Evolutionary conservation across 1,140 invertebrate genomes (phyloP).

Genomic region (Orussus abietinus): DNA sequence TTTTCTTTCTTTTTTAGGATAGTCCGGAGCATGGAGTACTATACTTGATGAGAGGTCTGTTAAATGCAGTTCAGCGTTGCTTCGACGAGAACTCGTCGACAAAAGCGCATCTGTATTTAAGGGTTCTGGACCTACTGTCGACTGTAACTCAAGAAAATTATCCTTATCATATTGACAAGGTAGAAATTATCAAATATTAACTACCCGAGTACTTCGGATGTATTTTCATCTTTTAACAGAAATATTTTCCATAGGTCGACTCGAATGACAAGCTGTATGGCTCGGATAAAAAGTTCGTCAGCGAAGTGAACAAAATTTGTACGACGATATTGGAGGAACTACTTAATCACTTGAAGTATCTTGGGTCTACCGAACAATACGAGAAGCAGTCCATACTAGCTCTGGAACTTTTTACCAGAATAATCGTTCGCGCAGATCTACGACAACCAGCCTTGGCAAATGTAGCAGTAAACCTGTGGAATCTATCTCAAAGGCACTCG

Average conservation of each 20-base stretch:
- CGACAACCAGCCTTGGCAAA: no score
- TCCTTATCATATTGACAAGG: conserved; percentile 78
- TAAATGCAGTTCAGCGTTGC: conserved; percentile 71
- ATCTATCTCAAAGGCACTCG: no score
- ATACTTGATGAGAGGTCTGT: conserved; percentile 69
- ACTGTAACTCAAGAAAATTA: conserved; percentile 73
- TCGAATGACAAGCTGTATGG: conserved; percentile 94
- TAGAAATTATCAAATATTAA: conserved; percentile 34
- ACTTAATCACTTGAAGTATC: no score
- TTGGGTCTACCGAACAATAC: conserved; percentile 59
- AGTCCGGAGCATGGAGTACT: conserved; percentile 80
- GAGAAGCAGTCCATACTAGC: conserved; percentile 69
- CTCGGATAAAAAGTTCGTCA: conserved; percentile 79
- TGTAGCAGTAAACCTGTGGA: no score
- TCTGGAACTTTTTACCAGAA: conserved; percentile 69
- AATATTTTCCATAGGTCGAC: no score
- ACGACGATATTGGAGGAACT: conserved; percentile 70
- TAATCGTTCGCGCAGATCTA: no score
- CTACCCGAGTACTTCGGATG: no score
- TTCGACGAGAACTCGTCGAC: conserved; percentile 59
- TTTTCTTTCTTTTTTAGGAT: conserved; percentile 58
- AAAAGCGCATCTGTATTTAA: conserved; percentile 64
- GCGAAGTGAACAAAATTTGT: conserved; percentile 76
- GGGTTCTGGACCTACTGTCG: conserved; percentile 71
- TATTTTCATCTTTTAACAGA: no score